Evolutionary conservation across 2,797 vertebrate genomes (phyloP).

Genomic region (Gallinago solitaria): DNA sequence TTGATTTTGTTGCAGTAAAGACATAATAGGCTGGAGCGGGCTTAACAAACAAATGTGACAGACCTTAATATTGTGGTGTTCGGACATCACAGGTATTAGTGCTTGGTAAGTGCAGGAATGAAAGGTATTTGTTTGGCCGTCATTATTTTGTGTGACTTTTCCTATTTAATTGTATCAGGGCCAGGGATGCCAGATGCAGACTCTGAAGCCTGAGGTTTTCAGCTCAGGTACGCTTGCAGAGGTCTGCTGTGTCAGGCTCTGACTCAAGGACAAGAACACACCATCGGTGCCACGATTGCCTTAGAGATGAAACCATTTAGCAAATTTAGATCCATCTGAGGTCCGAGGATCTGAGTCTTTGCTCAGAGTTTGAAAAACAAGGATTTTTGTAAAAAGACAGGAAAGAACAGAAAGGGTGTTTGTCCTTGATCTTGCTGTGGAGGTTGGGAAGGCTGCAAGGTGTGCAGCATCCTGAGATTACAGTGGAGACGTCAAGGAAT

Average conservation of each 20-base stretch:
- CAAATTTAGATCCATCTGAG: not conserved
- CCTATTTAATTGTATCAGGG: not conserved
- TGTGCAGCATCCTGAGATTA: not conserved
- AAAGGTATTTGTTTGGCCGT: not conserved
- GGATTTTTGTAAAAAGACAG: not conserved
- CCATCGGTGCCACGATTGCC: not conserved
- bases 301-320: not conserved
- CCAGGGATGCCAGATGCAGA: not conserved
- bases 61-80: not conserved
- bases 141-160: not conserved
- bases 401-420: not conserved
- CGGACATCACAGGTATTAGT: not conserved
- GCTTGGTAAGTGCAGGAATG: not conserved
- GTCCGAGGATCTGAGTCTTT: not conserved
- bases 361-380: too few species aligned
- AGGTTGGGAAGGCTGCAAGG: not conserved
- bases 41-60: not conserved
- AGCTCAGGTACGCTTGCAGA: not conserved
- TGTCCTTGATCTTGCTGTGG: slow-evolving; percentile 17
- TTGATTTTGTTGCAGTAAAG: not conserved
- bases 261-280: not conserved
- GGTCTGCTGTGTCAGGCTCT: not conserved
- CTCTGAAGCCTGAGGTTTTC: not conserved
- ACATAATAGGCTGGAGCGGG: not conserved
- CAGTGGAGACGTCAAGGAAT: not conserved